Conservation (phyloP, 1,140 invertebrate species). For the Heliothis subflexa region DNA sequence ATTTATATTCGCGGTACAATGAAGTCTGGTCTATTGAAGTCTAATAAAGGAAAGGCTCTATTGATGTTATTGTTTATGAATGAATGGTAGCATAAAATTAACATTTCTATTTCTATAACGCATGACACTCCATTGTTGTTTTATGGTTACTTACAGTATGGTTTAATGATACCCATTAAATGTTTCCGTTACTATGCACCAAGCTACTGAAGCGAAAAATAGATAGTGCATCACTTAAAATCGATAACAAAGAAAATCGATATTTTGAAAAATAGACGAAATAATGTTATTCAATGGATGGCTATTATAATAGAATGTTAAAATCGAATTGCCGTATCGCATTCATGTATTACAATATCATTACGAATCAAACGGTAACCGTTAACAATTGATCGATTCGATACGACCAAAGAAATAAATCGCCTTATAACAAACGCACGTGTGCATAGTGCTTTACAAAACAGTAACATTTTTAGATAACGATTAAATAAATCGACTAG, state of each 20-base stretch:
- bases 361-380: not conserved
- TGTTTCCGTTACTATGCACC: not conserved
- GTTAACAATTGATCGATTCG: constrained; percentile 13
- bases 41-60: constrained; percentile 21
- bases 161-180: constrained; percentile 8
- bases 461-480: constrained; percentile 50
- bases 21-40: constrained; percentile 27
- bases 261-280: not conserved
- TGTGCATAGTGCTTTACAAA: constrained; percentile 45
- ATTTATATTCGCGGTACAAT: constrained; percentile 20
- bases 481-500: constrained; percentile 49
- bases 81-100: constrained; percentile 31
- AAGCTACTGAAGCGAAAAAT: constrained; percentile 7
- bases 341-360: not conserved
- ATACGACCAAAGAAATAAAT: constrained; percentile 41
- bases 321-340: not conserved
- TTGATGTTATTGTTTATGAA: constrained; percentile 28
- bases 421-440: constrained; percentile 41
- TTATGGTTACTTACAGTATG: constrained; percentile 3
- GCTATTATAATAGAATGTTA: not conserved
- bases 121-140: constrained; percentile 27
- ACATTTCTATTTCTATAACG: constrained; percentile 29
- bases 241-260: not conserved
- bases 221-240: not conserved
- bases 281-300: not conserved